Evolutionary conservation across 1,140 invertebrate species (phyloP).

Genomic region (Drosophila prosaltans): DNA sequence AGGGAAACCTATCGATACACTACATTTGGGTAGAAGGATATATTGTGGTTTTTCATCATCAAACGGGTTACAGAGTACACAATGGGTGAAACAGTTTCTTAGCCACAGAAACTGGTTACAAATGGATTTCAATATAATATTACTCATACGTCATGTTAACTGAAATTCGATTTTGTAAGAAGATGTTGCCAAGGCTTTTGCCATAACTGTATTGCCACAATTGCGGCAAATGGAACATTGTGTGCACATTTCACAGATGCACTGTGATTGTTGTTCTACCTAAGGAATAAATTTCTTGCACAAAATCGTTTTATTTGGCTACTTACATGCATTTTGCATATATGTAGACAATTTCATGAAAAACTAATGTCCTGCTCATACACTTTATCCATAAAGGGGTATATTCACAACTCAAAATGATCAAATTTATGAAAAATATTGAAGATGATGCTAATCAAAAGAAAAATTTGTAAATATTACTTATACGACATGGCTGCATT

Average conservation of each 20-base stretch:
- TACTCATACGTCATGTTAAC: constrained; percentile 2
- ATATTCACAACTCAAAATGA: too few relatives aligned
- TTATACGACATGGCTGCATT: not conserved
- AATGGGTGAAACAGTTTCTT: too few relatives aligned
- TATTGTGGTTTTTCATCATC: too few relatives aligned
- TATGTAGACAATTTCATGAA: not conserved
- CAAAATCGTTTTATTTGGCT: constrained; percentile 7
- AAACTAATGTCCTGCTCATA: not conserved
- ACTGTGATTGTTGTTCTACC: not conserved
- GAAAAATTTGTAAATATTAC: not conserved
- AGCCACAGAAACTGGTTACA: too few relatives aligned
- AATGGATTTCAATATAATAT: not conserved
- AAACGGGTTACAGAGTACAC: too few relatives aligned
- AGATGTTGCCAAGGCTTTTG: not conserved
- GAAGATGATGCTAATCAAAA: too few relatives aligned
- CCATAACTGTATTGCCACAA: not conserved
- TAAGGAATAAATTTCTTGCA: not conserved
- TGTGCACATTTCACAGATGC: not conserved
- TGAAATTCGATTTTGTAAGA: not conserved
- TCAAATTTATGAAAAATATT: too few relatives aligned
- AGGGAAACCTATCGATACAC: too few relatives aligned
- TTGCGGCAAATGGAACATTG: not conserved
- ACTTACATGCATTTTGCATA: not conserved
- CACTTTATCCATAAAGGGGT: not conserved
- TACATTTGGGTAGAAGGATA: too few relatives aligned